Base-by-base conservation (phyloP, 2,888 invertebrate genomes). In the Polylopha cassiicola region DNA sequence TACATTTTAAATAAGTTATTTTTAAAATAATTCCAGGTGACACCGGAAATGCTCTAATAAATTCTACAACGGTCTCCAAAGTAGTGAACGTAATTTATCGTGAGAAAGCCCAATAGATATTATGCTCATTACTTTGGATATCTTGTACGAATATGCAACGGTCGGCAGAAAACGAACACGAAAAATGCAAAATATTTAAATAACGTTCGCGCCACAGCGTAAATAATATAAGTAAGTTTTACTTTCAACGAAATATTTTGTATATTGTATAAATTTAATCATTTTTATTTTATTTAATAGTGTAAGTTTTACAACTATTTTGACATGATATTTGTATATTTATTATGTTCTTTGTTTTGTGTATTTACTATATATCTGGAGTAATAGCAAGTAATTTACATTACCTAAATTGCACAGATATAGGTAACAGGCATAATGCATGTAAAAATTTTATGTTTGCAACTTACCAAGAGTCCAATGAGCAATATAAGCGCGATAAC, bases 381-480 rank as follows among this genome's bases (percentile, higher is more conserved):
- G n/a, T n/a, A n/a, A n/a, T n/a, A n/a, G n/a, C n/a, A n/a, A n/a
- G n/a, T n/a, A n/a, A n/a, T n/a, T n/a, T n/a, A n/a, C n/a, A n/a
- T n/a, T n/a, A n/a, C n/a, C n/a, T n/a, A n/a, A n/a, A n/a, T n/a
- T n/a, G n/a, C n/a, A n/a, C n/a, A n/a, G n/a, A n/a, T n/a, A n/a
- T n/a, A n/a, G n/a, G n/a, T n/a, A n/a, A n/a, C n/a, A n/a, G n/a
- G n/a, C n/a, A n/a, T n/a, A n/a, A n/a, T n/a, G n/a, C n/a, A n/a
- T n/a, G n/a, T n/a, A n/a, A 5, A 8, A 23, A 4, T 23, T 23
- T 8, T 23, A n/a, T n/a, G n/a, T n/a, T n/a, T n/a, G 22, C 30
- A n/a, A 81, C 88, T 90, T 78, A 93, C 93, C 89, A 93, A 67
- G 37, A 93, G 87, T 46, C 91, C 91, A 37, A 93, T 91, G n/a